phyloP scores from a whole-genome alignment of 2,113 vertebrate species.

The Myxocyprinus asiaticus region DNA sequence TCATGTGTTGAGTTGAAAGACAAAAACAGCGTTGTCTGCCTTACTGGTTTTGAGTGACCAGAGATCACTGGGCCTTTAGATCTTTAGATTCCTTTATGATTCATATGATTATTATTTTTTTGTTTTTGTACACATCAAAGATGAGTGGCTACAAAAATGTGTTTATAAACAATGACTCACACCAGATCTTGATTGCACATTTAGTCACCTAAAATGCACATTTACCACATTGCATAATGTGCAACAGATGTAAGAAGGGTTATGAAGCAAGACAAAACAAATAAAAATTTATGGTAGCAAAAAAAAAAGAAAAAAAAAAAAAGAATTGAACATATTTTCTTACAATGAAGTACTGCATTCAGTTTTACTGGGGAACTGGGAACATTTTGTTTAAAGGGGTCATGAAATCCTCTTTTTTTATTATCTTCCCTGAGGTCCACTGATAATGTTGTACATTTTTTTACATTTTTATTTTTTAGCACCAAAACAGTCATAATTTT shows the following conservation, averaged over 20 bases:
- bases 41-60: constrained; percentile 19
- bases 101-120: constrained; percentile 36
- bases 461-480: no score
- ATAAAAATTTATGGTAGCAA: not conserved
- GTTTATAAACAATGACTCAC: constrained; percentile 43
- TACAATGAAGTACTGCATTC: no score
- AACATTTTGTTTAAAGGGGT: no score
- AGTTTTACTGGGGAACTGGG: no score
- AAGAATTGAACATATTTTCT: no score
- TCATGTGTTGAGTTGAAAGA: constrained; percentile 66
- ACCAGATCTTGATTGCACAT: constrained; percentile 45
- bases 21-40: constrained; percentile 44
- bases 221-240: constrained; percentile 40
- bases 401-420: no score
- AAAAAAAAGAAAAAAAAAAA: no score
- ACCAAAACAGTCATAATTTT: no score
- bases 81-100: constrained; percentile 47
- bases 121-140: constrained; percentile 45
- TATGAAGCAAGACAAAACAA: constrained; percentile 1
- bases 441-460: no score
- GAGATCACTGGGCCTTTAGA: constrained; percentile 52
- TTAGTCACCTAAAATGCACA: constrained; percentile 38
- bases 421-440: no score
- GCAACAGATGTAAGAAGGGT: constrained; percentile 39
- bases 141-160: constrained; percentile 34